phyloP scores from a whole-genome alignment of 2,888 invertebrate genomes.

The Leptogaster cylindrica region DNA sequence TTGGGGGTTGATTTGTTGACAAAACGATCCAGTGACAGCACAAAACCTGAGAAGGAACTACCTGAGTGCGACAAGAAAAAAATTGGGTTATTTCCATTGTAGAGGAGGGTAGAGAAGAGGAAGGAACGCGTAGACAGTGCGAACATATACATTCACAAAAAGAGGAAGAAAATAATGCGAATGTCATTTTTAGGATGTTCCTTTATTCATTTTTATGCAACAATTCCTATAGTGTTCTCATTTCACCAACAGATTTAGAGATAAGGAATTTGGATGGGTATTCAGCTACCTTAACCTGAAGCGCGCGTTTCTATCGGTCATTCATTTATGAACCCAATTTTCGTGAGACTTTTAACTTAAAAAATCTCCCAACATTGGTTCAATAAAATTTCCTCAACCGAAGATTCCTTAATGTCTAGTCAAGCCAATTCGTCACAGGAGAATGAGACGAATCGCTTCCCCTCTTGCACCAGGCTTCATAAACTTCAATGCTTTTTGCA shows the following conservation, averaged over 20 bases:
- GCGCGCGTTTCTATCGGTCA: too few species aligned
- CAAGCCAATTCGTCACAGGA: neutral
- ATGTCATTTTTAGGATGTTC: conserved; percentile 37
- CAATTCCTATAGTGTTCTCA: conserved; percentile 35
- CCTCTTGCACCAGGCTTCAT: conserved; percentile 2
- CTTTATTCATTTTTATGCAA: conserved; percentile 29
- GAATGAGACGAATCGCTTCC: conserved; percentile 5
- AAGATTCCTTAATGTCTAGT: neutral
- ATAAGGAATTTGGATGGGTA: neutral
- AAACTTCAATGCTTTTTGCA: conserved; percentile 10
- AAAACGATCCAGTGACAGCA: conserved; percentile 25
- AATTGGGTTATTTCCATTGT: conserved; percentile 28
- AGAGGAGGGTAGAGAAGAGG: conserved; percentile 37
- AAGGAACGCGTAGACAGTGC: conserved; percentile 26
- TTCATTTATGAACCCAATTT: neutral
- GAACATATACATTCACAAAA: conserved; percentile 29
- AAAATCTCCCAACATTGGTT: too few species aligned
- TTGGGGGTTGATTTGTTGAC: conserved; percentile 25
- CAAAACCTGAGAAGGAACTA: conserved; percentile 37
- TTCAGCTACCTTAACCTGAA: too few species aligned
- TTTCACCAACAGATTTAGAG: conserved; percentile 29
- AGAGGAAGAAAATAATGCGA: conserved; percentile 34
- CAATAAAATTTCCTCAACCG: too few species aligned
- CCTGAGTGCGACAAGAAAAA: conserved; percentile 40
- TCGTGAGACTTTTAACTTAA: neutral